These are phyloP conservation scores for Condylura cristata DNA, from an alignment of 2,113 vertebrate species.

Conservation along the genomic window DNA sequence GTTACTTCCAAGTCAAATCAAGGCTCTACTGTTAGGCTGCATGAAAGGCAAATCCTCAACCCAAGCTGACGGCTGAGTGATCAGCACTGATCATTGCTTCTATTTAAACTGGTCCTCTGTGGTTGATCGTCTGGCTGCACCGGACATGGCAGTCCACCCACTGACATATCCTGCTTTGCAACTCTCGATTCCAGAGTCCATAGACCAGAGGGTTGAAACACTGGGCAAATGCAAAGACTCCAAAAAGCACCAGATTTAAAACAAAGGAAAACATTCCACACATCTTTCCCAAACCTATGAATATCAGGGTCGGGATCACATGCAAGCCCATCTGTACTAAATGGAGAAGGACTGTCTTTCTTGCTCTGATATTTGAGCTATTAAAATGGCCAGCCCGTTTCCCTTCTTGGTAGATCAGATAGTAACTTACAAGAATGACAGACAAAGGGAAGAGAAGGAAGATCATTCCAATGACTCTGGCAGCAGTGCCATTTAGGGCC, in stretches of 20 bases:
- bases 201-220: constrained; percentile 85
- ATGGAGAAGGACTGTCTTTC: constrained; percentile 80
- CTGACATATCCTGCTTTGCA: constrained; percentile 65
- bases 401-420: constrained; percentile 81
- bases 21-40: neutral
- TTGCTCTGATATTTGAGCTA: constrained; percentile 78
- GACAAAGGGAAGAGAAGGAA: constrained; percentile 72
- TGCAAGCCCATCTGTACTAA: constrained; percentile 82
- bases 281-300: constrained; percentile 75
- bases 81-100: neutral
- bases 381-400: constrained; percentile 82
- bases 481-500: neutral
- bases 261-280: constrained; percentile 12
- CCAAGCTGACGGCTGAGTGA: neutral
- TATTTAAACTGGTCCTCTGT: neutral
- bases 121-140: neutral
- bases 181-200: constrained; percentile 81
- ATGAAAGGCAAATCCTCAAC: neutral
- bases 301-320: constrained; percentile 79
- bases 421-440: constrained; percentile 76
- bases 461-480: constrained; percentile 56
- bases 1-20: neutral
- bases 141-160: neutral
- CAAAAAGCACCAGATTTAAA: constrained; percentile 76
- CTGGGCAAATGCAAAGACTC: constrained; percentile 82